Evolutionary conservation across 2,113 vertebrate species (phyloP), one percentile per base, ranked within the genome.

Genomic region (Campylomormyrus numenius): DNA sequence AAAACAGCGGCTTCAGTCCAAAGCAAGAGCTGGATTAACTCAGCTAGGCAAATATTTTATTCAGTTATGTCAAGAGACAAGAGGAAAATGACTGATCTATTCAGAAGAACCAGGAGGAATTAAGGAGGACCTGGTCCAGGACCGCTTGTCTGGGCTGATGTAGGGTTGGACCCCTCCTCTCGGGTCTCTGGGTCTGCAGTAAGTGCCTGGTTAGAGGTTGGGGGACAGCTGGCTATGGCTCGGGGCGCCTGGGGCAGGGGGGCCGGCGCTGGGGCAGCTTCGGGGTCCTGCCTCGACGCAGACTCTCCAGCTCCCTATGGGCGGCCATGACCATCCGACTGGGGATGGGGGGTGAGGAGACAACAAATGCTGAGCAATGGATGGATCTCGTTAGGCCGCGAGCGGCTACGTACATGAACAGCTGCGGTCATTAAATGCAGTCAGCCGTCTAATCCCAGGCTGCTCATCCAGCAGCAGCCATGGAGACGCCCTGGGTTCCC

Each of bases 261-360:
- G 27, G 45, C 90, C 89, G 93, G 21, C 87, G 91, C 21, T 1
- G 19, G 1, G 86, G 85, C 10, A 89, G 88, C 46, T 91, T 95
- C 8, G 88, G 90, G 42, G 70, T 62, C 93, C 92, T 93, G 85
- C 90, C 90, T 9, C 94, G 94, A 1, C 93, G 95, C 45, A 95
- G 77, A 13, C 90, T 93, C 74, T 94, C 94, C 90, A 95, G 86
- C 89, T 95, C 92, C 31, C 93, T 91, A 6, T 95, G 94, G 83
- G 94, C 89, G 0, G 91, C 92, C 96, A 96, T 96, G 0, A 96
- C 93, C 2, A 83, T 95, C 13, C 91, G 94, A 91, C 96, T 96
- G 90, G 91, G 85, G 88, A 8, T 0, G 91, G 88, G 87, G 35
- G 50, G 13, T 48, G 31, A 56, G 8, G 48, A 39, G 10, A 35